Base-by-base conservation (phyloP, 2,888 invertebrate genomes). In the Epistrophe eligans region DNA sequence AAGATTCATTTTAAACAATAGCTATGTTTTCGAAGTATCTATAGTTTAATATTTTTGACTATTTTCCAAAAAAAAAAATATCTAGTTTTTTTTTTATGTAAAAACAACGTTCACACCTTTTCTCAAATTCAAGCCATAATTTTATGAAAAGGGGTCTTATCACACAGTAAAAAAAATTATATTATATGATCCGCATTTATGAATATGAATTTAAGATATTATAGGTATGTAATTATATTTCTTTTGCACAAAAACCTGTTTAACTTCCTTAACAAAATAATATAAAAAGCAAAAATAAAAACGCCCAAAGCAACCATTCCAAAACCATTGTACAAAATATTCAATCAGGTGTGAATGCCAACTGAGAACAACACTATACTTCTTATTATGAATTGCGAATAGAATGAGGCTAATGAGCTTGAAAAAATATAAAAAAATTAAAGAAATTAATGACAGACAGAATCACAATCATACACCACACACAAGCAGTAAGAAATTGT, bases 371-470 rank as follows among this genome's bases (percentile, higher is more conserved):
- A 80, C 15, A n/a, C n/a, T n/a, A n/a, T 64, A 50, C n/a, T 74
- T 38, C 38, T 28, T 67, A 62, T 74, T 74, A 67, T 74, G 38
- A 32, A 70, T 62, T 60, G 19, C 13, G 10, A 72, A 67, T 17
- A 58, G 64, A 79, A 67, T 80, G 58, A 13, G 35, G 62, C 76
- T 81, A 82, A 77, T 77, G 77, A 82, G 82, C 64, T 72, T 64
- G 72, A 82, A 82, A 57, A 60, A 19, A 58, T 17, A 17, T 15
- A 19, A 35, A 66, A 19, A 35, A 66, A 38, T 2, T 24, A 19
- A 45, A n/a, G n/a, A 13, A 60, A 74, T 45, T 50, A 60, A 52
- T 48, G 15, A 15, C 13, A 48, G 17, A 50, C 19, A 17, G 35
- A 58, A 38, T 52, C 13, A 24, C 10, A 24, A 24, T 28, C 62